Base-by-base conservation (phyloP, 1,140 invertebrate species). In the Hestina assimilis region DNA sequence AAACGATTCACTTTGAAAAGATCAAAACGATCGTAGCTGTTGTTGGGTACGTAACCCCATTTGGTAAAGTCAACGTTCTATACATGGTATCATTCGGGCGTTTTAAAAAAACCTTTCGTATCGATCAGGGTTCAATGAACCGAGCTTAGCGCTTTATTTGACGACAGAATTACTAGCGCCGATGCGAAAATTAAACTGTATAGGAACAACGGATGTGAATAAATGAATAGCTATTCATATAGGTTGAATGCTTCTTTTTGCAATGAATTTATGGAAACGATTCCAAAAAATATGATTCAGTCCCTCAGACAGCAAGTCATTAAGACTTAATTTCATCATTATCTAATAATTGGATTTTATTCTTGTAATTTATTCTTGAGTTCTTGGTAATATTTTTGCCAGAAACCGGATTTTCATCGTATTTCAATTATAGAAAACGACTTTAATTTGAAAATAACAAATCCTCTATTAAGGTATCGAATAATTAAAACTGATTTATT, bases 101-200 rank as follows among this genome's bases (percentile, higher is more conserved):
- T 38, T 40, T 28, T 38, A 51, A 51, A 61, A 45, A 41, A 47
- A 46, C 35, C 31, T 41, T 28, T 42, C 31, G 24, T 50, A 56
- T 62, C 51, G 59, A 56, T 62, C 47, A 21, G 31, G 41, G 59
- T 62, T 52, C 47, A 33, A 51, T 17, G 46, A 41, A 51, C 59
- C 9, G 35, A 11, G 21, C 12, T 48, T 12, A 47, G 28, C 3
- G 24, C 14, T 40, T 57, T 15, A 57, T 48, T 40, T 40, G 26
- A 19, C 4, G 29, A 24, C 52, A 31, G 54, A 48, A 47, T 42
- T 47, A 56, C 42, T 26, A 41, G 15, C 48, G 29, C 35, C 24
- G 40, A 19, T 12, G 42, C 43, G 35, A 57, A 41, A 57, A 48
- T 57, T 26, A 26, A 48, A 57, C 17, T 48, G 17, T 15, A 41